Evolutionary conservation across 2,888 invertebrate species (phyloP), one percentile per base, ranked within the genome.

Genomic region (Macrostomum cliftonense): DNA sequence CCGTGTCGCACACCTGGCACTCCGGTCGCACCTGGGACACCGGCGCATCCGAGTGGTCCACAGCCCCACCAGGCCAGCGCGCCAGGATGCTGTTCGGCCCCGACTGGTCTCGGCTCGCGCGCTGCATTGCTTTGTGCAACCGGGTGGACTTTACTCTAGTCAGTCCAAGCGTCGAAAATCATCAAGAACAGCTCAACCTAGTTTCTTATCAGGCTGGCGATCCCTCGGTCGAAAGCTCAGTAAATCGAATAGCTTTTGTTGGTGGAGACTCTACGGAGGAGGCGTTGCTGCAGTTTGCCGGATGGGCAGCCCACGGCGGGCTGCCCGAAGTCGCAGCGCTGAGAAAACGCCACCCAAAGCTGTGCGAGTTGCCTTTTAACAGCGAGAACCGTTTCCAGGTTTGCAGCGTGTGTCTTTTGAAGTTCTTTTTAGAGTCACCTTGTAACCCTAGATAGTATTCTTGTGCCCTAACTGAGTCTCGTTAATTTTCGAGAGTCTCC

Each of bases 201-300:
- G n/a, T n/a, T n/a, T n/a, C n/a, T n/a, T n/a, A n/a, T n/a, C n/a
- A n/a, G n/a, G n/a, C n/a, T n/a, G n/a, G n/a, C n/a, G n/a, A n/a
- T n/a, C n/a, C n/a, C n/a, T n/a, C n/a, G n/a, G n/a, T n/a, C n/a
- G n/a, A n/a, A n/a, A n/a, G n/a, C n/a, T n/a, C n/a, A n/a, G n/a
- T n/a, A n/a, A n/a, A n/a, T n/a, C n/a, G n/a, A n/a, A n/a, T n/a
- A n/a, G n/a, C n/a, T n/a, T n/a, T n/a, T n/a, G n/a, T n/a, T 50
- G 39, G 46, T 43, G 19, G 89, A 54, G 89, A 91, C 70, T 89
- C 89, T 39, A 87, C 87, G 1, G 89, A 91, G 73, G 84, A 88
- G 42, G 89, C 89, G 56, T 74, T 89, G 44, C 77, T 89, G 58
- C 77, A 77, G 62, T 77, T 75, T 57, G 76, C 78, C 62, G 79